These are phyloP conservation scores for Pectinophora gossypiella DNA, from an alignment of 1,140 invertebrate genomes.

Conservation along the genomic window DNA sequence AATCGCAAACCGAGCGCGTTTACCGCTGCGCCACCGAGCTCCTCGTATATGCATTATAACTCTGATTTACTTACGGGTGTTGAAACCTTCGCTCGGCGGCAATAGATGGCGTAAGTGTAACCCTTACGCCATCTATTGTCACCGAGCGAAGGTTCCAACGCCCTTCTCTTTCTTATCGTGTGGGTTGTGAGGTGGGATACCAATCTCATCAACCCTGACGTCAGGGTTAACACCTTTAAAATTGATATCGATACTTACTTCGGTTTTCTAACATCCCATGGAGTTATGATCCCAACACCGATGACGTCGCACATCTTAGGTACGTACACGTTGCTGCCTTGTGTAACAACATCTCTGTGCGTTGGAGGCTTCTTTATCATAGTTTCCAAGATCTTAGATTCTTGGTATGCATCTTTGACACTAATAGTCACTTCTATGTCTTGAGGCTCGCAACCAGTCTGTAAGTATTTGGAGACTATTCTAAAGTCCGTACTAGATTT, in stretches of 20 bases:
- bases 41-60: no score
- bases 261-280: slow-evolving; percentile 40
- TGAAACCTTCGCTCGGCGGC: no score
- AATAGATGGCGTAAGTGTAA: no score
- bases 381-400: slow-evolving; percentile 18
- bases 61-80: no score
- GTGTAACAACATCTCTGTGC: slow-evolving; percentile 33
- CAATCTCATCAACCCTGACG: no score
- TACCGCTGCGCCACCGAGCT: no score
- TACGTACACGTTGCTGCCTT: slow-evolving; percentile 35
- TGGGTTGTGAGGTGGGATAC: no score
- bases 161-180: no score
- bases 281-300: slow-evolving; percentile 48
- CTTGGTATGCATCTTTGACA: slow-evolving; percentile 18
- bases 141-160: no score
- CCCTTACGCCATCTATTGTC: no score
- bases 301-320: slow-evolving; percentile 43
- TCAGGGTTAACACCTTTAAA: no score
- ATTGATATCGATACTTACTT: slow-evolving; percentile 45
- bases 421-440: slow-evolving; percentile 25
- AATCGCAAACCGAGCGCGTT: no score
- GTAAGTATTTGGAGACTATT: slow-evolving; percentile 15
- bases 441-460: slow-evolving; percentile 21
- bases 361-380: slow-evolving; percentile 18
- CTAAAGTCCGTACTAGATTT: slow-evolving; percentile 15